Evolutionary conservation across 1,140 invertebrate species (phyloP).

Genomic region (Dendrolimus kikuchii): DNA sequence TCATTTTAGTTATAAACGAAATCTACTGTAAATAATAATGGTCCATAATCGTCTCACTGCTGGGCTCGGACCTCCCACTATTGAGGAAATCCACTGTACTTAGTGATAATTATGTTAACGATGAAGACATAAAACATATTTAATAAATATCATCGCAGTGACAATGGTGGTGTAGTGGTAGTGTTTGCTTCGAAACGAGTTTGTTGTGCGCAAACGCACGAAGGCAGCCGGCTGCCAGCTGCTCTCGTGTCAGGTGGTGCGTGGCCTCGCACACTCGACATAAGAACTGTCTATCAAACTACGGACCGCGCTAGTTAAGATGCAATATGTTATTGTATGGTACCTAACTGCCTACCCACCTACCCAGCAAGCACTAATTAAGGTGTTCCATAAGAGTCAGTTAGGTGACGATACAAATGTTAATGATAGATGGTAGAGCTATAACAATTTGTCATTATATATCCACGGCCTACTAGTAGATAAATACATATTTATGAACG

Average conservation of each 20-base stretch:
- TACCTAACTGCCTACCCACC: too few relatives aligned
- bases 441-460: too few relatives aligned
- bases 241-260: conserved; percentile 61
- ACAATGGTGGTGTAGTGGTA: conserved; percentile 24
- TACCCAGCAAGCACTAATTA: conserved; percentile 17
- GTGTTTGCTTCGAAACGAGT: conserved; percentile 59
- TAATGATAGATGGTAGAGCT: conserved; percentile 11
- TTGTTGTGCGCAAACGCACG: conserved; percentile 47
- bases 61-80: too few relatives aligned
- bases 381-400: conserved; percentile 27
- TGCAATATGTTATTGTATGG: too few relatives aligned
- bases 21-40: too few relatives aligned
- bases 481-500: too few relatives aligned
- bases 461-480: too few relatives aligned
- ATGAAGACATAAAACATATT: too few relatives aligned
- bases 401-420: conserved; percentile 31
- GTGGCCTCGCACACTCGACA: conserved; percentile 44
- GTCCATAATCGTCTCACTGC: too few relatives aligned
- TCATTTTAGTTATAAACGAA: too few relatives aligned
- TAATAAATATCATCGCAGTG: neutral
- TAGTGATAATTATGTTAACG: too few relatives aligned
- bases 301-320: neutral
- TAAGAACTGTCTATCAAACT: conserved; percentile 19
- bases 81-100: too few relatives aligned
- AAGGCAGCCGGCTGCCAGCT: conserved; percentile 61